Evolutionary conservation across 2,113 vertebrate species (phyloP).

Genomic region (Lophura nycthemera): DNA sequence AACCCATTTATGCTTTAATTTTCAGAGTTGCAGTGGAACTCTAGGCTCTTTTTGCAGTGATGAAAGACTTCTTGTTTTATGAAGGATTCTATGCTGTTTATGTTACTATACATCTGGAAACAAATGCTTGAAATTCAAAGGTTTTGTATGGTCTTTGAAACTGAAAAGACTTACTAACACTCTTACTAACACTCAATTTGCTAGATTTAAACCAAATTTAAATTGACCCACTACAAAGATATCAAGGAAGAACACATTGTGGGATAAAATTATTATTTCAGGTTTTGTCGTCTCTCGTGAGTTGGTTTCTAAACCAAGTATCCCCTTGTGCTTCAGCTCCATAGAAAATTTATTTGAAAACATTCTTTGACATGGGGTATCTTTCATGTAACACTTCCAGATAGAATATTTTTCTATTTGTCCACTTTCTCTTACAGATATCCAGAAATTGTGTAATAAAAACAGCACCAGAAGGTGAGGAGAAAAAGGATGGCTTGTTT

Average conservation of each 20-base stretch:
- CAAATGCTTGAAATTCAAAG: background rate
- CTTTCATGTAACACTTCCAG: background rate
- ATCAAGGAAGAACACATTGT: background rate
- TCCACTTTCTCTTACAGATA: background rate
- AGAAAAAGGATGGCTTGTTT: background rate
- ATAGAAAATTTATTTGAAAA: background rate
- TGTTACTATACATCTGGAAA: background rate
- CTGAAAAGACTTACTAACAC: background rate
- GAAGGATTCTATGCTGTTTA: background rate
- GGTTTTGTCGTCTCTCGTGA: background rate
- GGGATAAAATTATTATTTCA: background rate
- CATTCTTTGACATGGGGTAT: background rate
- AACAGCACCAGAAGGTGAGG: background rate
- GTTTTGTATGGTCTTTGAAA: background rate
- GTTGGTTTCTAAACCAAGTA: background rate
- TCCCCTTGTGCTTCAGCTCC: background rate
- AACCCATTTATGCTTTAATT: background rate
- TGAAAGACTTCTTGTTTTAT: background rate
- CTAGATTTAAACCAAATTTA: background rate
- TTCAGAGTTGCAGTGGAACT: background rate
- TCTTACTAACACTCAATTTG: fast-evolving
- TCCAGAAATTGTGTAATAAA: background rate
- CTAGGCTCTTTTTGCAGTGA: background rate
- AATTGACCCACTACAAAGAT: background rate
- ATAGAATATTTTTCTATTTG: background rate